Evolutionary conservation across 1,140 invertebrate species (phyloP), one percentile per base, ranked within the genome.

Genomic region (Drosophila teissieri): DNA sequence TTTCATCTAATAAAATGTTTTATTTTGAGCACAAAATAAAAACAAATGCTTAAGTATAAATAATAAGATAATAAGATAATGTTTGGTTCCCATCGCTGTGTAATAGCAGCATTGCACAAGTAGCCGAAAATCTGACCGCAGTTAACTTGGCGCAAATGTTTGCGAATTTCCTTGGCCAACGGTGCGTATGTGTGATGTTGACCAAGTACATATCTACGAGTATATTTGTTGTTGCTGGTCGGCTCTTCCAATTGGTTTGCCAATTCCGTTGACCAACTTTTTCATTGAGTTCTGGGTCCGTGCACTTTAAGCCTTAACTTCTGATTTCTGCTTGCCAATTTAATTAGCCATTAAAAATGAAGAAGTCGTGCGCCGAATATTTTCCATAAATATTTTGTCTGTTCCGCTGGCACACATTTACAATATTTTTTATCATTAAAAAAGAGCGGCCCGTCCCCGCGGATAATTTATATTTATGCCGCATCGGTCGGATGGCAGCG

Each of bases 281-380:
- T 81, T 61, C 78, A 88, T 85, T 88, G 31, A 45, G 44, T 44
- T 53, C 46, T 70, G 1, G 31, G 5, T 15, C 4, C 31, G 14
- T n/a, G 46, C 58, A 64, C 44, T 58, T 61, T 57, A 27, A 46
- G 51, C 49, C 61, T 27, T 53, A 48, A 15, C 56, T 73, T 42
- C 31, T 22, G 51, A 19, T 42, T 52, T 44, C 45, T 14, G 46
- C 48, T 76, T 69, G 64, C 64, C 75, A 86, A 79, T 88, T 86
- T 88, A 86, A 86, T 86, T 86, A 86, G 63, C 83, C 83, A 86
- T 82, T 79, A 81, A 86, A 68, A 63, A 73, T 53, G 67, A 37
- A 78, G 39, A 54, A 63, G 15, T n/a, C 49, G 39, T 64, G 46
- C 44, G 63, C 73, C 75, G 52, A 70, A 70, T 69, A 64, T 76